Evolutionary conservation across 1,140 invertebrate species (phyloP).

Genomic region (Ceratina japonica): DNA sequence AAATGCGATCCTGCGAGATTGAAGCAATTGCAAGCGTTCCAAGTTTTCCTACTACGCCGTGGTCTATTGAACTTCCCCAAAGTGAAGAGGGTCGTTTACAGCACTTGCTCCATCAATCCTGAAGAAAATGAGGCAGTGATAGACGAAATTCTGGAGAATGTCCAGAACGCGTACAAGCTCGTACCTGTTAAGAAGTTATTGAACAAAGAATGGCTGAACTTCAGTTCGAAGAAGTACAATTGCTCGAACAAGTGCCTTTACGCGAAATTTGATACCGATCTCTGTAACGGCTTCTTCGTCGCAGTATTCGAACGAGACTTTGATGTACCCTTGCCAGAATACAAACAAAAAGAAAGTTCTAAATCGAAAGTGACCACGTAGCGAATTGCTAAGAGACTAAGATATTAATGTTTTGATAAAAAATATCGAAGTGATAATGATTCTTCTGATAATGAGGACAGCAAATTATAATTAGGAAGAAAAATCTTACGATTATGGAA

Average conservation of each 20-base stretch:
- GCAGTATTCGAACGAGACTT: conserved; percentile 88
- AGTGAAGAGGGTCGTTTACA: conserved; percentile 93
- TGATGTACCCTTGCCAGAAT: conserved; percentile 63
- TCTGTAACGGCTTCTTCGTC: conserved; percentile 96
- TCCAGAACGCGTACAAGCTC: conserved; percentile 82
- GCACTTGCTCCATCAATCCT: conserved; percentile 93
- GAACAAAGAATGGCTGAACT: conserved; percentile 84
- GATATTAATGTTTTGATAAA: not conserved
- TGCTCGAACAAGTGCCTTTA: conserved; percentile 88
- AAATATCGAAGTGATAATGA: not conserved
- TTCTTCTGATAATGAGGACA: not conserved
- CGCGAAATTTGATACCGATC: conserved; percentile 85
- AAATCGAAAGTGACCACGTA: too few relatives aligned
- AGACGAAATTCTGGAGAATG: conserved; percentile 81
- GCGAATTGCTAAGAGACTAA: not conserved
- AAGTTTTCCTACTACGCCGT: conserved; percentile 91
- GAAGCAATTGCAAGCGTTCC: conserved; percentile 87
- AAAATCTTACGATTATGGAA: too few relatives aligned
- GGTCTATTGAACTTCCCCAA: conserved; percentile 91
- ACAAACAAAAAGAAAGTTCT: not conserved
- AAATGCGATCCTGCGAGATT: conserved; percentile 80
- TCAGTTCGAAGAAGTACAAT: conserved; percentile 83
- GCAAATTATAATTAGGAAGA: not conserved
- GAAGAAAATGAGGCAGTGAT: conserved; percentile 97
- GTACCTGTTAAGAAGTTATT: conserved; percentile 82